Evolutionary conservation across 2,113 vertebrate genomes (phyloP).

Genomic region (Apaloderma vittatum): DNA sequence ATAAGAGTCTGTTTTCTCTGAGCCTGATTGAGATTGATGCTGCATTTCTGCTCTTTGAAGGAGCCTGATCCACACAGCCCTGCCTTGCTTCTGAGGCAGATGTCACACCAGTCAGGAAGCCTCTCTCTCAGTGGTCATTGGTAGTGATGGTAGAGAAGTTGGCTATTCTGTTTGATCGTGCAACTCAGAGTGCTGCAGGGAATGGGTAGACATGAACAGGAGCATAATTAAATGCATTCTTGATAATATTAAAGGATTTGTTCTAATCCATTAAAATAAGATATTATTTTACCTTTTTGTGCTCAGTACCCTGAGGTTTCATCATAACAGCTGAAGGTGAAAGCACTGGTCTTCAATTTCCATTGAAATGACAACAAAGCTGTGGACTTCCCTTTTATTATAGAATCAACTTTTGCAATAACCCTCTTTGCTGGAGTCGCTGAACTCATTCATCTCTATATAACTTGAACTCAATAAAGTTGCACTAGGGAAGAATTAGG

Average conservation of each 20-base stretch:
- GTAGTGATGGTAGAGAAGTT: neutral
- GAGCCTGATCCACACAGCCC: neutral
- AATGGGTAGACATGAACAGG: neutral
- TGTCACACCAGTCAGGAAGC: neutral
- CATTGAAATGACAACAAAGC: neutral
- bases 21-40: neutral
- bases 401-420: neutral
- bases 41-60: neutral
- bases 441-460: slow-evolving; percentile 18
- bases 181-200: neutral
- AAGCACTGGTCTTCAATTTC: neutral
- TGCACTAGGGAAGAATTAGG: slow-evolving; percentile 10
- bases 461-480: slow-evolving; percentile 22
- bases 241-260: neutral
- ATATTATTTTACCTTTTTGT: neutral
- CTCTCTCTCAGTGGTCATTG: neutral
- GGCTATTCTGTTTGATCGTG: neutral
- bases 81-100: neutral
- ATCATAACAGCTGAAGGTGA: neutral
- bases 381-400: neutral
- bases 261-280: neutral
- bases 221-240: neutral
- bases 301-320: neutral
- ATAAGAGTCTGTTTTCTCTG: neutral
- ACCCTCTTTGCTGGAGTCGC: neutral